Conservation (phyloP, 1,140 invertebrate genomes). For the Drosophila pseudoobscura region DNA sequence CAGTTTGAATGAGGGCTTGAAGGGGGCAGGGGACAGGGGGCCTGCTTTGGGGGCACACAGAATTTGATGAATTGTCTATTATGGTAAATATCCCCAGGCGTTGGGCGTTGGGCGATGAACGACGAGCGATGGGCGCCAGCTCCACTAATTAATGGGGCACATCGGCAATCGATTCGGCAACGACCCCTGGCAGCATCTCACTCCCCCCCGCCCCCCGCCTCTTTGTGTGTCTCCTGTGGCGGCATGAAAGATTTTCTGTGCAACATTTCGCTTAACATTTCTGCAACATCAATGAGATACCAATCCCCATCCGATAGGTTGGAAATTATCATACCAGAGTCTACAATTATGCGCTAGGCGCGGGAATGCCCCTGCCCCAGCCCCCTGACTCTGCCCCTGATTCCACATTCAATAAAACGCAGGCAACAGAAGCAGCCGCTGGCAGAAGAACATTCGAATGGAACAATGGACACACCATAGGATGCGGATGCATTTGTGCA, state of each 20-base stretch:
- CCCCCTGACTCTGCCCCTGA: background rate
- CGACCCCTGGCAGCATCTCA: background rate
- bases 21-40: constrained; percentile 2
- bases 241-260: constrained; percentile 16
- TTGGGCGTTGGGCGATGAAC: constrained; percentile 47
- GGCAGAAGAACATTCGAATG: constrained; percentile 38
- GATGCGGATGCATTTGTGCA: constrained; percentile 37
- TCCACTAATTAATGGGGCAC: constrained; percentile 30
- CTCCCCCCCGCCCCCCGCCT: background rate
- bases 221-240: constrained; percentile 7
- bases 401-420: constrained; percentile 48
- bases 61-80: constrained; percentile 78
- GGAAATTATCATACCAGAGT: constrained; percentile 72
- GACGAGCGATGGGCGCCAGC: constrained; percentile 48
- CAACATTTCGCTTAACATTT: constrained; percentile 54
- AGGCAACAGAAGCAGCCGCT: constrained; percentile 56
- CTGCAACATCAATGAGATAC: constrained; percentile 48
- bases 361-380: constrained; percentile 38
- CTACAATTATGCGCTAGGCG: constrained; percentile 64
- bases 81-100: constrained; percentile 51
- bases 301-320: constrained; percentile 41
- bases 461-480: constrained; percentile 54
- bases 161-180: too few relatives aligned
- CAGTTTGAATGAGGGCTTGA: constrained; percentile 53
- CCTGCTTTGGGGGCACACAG: constrained; percentile 21